Conservation (phyloP, 35 echinoderm and acorn worm species). For the Ptychodera flava region DNA sequence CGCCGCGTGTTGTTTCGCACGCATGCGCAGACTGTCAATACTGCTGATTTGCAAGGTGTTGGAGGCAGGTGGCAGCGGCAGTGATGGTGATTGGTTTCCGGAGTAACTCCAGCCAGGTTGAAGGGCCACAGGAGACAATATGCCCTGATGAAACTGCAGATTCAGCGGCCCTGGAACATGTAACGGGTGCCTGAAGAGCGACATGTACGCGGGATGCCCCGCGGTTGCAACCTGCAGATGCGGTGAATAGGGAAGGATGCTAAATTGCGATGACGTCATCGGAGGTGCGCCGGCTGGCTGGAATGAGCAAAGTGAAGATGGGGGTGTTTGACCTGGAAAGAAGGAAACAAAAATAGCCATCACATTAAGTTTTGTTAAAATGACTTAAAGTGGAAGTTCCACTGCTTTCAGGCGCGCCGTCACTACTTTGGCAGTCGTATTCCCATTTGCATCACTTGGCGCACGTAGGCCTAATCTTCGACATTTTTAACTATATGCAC, state of each 20-base stretch:
- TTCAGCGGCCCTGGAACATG: conserved; percentile 23
- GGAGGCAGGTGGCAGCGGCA: conserved; percentile 21
- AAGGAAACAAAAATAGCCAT: no score
- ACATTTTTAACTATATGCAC: no score
- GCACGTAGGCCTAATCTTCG: no score
- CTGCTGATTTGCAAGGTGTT: conserved; percentile 64
- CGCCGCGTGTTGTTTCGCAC: conserved; percentile 91
- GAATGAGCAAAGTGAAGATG: background rate
- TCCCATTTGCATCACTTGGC: no score
- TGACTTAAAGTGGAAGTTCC: no score
- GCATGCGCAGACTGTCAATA: conserved; percentile 91
- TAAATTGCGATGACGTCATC: background rate
- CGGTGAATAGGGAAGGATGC: conserved; percentile 10
- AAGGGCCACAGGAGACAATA: conserved; percentile 10
- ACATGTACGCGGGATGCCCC: conserved; percentile 4
- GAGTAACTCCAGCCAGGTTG: conserved; percentile 10
- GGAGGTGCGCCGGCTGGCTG: background rate
- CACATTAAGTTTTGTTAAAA: no score
- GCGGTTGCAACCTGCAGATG: background rate
- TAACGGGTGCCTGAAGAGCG: conserved; percentile 22
- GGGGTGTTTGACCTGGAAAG: background rate
- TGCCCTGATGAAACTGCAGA: background rate
- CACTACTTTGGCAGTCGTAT: no score
- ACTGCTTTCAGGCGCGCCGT: no score
- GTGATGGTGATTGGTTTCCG: background rate